Evolutionary conservation across 2,888 invertebrate genomes (phyloP), one percentile per base, ranked within the genome.

Genomic region (Heliconius aoede): DNA sequence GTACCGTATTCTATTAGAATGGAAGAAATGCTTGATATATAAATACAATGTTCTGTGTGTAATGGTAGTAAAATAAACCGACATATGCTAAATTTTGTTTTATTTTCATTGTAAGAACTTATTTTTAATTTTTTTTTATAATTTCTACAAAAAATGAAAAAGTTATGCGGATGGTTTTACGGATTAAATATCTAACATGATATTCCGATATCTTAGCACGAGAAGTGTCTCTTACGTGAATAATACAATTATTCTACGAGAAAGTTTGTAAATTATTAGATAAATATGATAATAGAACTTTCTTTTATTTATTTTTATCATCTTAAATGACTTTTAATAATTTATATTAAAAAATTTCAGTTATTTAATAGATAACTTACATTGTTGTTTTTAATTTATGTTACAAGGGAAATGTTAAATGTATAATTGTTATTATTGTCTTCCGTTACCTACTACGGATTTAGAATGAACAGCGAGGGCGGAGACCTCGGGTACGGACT

Each of bases 1-100:
- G 96, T 96, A 21, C 96, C 96, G 0, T 96, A 96, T 83, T 96
- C 95, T 51, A 95, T 96, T 77, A 91, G 96, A 30, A 95, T 96
- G 86, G 94, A 94, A 72, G 95, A 96, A 84, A 92, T 94, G 90
- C 83, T 91, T 9, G 92, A 94, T 79, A 88, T 92, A 78, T 94
- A 82, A 86, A 68, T 24, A 21, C 21, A 58, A 64, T 1, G 15
- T 40, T n/a, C n/a, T n/a, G n/a, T 26, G 15, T 65, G 26, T 64
- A 32, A 32, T n/a, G n/a, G 32, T 74, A 36, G 7, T 28, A 40
- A 65, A 32, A 36, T 36, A 74, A 51, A 67, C n/a, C n/a, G n/a
- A n/a, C 58, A 28, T 2, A 60, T n/a, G 61, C 26, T 30, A 60
- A 72, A 26, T 9, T 4, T 61, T 36, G 18, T 72, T 46, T 69